A percentile compares a stretch with the other conserved stretches of the same genome.
phyloP scores from a whole-genome alignment of 1,140 invertebrate genomes.

The Drosophila watanabei region DNA sequence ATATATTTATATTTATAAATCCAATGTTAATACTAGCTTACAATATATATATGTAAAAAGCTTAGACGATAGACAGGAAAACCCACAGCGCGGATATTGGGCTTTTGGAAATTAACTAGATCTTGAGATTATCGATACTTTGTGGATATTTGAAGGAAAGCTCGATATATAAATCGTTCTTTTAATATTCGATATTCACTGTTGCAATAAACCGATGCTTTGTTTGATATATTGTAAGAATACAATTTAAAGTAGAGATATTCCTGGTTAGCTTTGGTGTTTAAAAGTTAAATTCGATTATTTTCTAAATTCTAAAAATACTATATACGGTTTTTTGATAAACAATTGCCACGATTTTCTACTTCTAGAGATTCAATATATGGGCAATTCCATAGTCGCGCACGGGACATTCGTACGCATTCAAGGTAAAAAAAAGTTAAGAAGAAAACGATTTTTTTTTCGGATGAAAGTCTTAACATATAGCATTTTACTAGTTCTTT shows the following conservation, averaged over 20 bases:
- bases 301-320: background rate
- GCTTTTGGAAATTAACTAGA: background rate
- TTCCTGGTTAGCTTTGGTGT: background rate
- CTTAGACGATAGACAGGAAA: slow-evolving; percentile 8
- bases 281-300: background rate
- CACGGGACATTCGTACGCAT: no score
- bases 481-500: no score
- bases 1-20: slow-evolving; percentile 19
- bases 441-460: no score
- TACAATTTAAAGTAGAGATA: background rate
- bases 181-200: background rate
- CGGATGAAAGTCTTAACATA: no score
- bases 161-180: background rate
- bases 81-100: background rate
- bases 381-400: no score
- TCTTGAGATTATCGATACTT: background rate
- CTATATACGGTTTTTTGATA: no score
- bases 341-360: background rate
- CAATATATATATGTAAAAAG: background rate
- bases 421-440: no score
- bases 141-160: no score
- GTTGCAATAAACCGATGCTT: background rate
- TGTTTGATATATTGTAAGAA: background rate
- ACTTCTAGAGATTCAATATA: background rate
- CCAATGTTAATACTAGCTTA: slow-evolving; percentile 33